These are phyloP conservation scores for Mamestra configurata DNA, from an alignment of 1,140 invertebrate species.

Conservation along the genomic window DNA sequence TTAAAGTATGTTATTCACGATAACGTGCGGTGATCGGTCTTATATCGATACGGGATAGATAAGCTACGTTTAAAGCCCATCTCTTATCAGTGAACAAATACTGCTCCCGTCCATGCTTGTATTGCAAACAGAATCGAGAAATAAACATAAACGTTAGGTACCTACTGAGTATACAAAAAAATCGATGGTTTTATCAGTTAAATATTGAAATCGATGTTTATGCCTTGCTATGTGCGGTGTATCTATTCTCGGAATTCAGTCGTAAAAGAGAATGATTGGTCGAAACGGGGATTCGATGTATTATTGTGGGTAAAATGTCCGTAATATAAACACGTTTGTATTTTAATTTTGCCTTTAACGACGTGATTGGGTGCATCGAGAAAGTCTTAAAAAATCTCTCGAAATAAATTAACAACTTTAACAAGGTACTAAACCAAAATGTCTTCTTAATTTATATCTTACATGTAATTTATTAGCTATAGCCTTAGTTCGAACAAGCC, in stretches of 20 bases:
- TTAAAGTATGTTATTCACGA: conserved; percentile 54
- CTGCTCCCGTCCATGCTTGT: conserved; percentile 66
- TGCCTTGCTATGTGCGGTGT: not conserved
- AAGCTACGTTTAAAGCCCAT: conserved; percentile 58
- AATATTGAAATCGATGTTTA: conserved; percentile 49
- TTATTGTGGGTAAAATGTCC: conserved; percentile 23
- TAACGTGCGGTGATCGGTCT: conserved; percentile 52
- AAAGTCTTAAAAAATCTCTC: conserved; percentile 32
- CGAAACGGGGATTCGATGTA: conserved; percentile 11
- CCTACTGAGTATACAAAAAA: conserved; percentile 18
- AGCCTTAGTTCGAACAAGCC: too few relatives aligned
- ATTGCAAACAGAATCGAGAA: conserved; percentile 45
- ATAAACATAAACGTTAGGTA: conserved; percentile 40
- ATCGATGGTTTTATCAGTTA: conserved; percentile 38
- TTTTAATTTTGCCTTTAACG: conserved; percentile 49
- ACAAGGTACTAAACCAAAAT: not conserved
- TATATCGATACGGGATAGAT: conserved; percentile 58
- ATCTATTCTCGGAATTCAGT: conserved; percentile 44
- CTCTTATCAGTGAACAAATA: conserved; percentile 68
- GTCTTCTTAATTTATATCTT: conserved; percentile 1
- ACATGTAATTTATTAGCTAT: not conserved
- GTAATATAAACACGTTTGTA: conserved; percentile 31
- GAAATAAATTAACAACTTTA: conserved; percentile 30
- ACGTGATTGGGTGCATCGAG: conserved; percentile 23
- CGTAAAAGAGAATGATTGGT: conserved; percentile 45